These are phyloP conservation scores for Ophion ventricosus DNA, from an alignment of 2,888 invertebrate genomes.

Conservation along the genomic window DNA sequence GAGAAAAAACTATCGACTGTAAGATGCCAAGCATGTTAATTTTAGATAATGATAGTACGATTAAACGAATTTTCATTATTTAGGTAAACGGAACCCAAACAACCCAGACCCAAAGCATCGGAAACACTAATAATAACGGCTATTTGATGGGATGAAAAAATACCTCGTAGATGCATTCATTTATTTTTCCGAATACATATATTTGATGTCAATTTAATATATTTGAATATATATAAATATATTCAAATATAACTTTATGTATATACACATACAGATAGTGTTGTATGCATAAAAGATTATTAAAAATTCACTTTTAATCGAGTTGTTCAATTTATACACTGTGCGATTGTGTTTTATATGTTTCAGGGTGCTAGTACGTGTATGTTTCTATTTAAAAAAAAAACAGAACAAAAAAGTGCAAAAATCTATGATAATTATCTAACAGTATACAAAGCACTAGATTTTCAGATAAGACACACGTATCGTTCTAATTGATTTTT, in stretches of 20 bases:
- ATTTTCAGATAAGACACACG: constrained; percentile 37
- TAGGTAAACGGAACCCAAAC: no score
- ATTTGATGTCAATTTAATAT: no score
- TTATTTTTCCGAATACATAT: constrained; percentile 26
- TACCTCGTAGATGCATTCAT: no score
- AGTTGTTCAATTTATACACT: constrained; percentile 30
- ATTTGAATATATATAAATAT: no score
- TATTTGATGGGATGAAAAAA: no score
- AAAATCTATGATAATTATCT: constrained; percentile 49
- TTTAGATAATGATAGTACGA: no score
- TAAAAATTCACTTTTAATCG: constrained; percentile 38
- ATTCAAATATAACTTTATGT: no score
- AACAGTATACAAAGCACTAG: constrained; percentile 32
- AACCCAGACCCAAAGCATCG: no score
- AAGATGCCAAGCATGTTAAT: no score
- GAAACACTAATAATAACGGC: no score
- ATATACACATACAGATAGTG: constrained; percentile 17
- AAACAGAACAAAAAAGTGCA: neutral
- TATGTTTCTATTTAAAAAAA: constrained; percentile 50
- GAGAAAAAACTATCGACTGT: no score
- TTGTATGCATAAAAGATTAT: constrained; percentile 29
- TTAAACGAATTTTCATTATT: no score
- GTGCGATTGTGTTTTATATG: constrained; percentile 22
- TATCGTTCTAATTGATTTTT: constrained; percentile 13
- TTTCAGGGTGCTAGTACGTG: constrained; percentile 45